A percentile compares a stretch with the other conserved stretches of the same genome.
Conservation (phyloP, 2,113 vertebrate genomes). For the Ictalurus punctatus region DNA sequence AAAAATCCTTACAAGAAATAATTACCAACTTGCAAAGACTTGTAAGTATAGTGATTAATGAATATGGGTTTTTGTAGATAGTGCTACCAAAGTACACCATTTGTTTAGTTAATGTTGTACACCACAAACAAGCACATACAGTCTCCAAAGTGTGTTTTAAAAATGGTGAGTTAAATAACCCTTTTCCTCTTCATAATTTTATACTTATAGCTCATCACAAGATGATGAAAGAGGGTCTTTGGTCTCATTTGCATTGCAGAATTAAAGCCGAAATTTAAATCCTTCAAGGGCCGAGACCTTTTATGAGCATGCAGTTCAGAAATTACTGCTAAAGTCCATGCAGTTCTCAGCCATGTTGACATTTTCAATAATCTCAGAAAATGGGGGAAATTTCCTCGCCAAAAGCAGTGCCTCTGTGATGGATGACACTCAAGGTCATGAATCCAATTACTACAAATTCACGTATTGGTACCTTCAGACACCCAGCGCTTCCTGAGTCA, state of each 20-base stretch:
- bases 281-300: constrained; percentile 34
- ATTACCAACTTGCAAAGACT: neutral
- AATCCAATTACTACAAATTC: constrained; percentile 51
- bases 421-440: constrained; percentile 47
- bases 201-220: constrained; percentile 16
- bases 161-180: neutral
- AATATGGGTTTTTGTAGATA: neutral
- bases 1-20: neutral
- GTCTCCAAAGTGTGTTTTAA: constrained; percentile 2
- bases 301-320: constrained; percentile 40
- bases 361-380: constrained; percentile 50
- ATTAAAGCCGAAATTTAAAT: constrained; percentile 46
- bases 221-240: constrained; percentile 48
- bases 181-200: neutral
- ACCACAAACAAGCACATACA: neutral
- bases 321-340: constrained; percentile 41
- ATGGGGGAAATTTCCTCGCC: constrained; percentile 36
- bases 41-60: neutral
- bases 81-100: neutral
- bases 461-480: constrained; percentile 37
- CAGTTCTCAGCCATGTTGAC: constrained; percentile 43
- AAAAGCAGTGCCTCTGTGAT: constrained; percentile 32
- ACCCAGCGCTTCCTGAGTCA: neutral
- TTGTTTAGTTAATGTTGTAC: neutral
- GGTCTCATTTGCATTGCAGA: constrained; percentile 50